These are phyloP conservation scores for Nomada fucata DNA, from an alignment of 2,888 invertebrate genomes.

Conservation along the genomic window DNA sequence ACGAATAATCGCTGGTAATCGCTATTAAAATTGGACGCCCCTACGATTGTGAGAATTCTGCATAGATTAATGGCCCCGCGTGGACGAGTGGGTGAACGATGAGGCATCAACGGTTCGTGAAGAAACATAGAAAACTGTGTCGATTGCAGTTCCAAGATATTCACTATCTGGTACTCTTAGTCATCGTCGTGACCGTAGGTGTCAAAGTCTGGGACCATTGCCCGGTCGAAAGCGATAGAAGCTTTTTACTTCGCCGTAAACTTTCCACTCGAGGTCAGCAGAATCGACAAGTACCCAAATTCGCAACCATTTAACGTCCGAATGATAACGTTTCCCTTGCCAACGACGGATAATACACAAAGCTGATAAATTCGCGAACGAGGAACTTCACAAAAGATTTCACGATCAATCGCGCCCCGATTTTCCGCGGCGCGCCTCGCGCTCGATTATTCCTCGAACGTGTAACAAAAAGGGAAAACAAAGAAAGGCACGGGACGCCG, in stretches of 20 bases:
- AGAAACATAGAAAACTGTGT: neutral
- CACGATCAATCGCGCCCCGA: neutral
- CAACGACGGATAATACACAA: no score
- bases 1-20: neutral
- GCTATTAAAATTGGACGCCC: neutral
- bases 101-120: neutral
- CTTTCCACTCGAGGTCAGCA: neutral
- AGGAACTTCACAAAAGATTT: neutral
- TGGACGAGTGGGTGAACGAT: conserved; percentile 10
- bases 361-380: no score
- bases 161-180: neutral
- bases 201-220: neutral
- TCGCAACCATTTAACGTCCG: no score
- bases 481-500: neutral
- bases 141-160: neutral
- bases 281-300: neutral
- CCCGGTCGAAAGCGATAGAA: neutral
- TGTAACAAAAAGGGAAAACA: neutral
- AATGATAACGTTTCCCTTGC: no score
- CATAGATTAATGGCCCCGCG: neutral
- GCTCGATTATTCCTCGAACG: neutral
- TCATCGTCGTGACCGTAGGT: neutral
- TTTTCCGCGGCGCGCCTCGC: neutral
- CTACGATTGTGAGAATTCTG: neutral
- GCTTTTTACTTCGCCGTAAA: no score